Base-by-base conservation (phyloP, 2,888 invertebrate genomes). In the Chaitophorus viminalis region DNA sequence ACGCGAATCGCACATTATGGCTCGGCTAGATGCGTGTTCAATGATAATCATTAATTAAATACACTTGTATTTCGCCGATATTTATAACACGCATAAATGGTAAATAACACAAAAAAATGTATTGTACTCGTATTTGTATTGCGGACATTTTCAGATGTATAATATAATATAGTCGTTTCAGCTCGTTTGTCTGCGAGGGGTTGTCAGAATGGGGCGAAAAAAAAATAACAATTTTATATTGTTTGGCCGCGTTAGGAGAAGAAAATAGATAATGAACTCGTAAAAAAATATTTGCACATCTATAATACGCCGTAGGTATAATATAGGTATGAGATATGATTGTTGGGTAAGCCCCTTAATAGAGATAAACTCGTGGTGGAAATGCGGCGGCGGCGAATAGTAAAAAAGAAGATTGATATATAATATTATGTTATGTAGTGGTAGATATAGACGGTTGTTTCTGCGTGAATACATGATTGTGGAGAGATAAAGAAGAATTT, bases 371-470 rank as follows among this genome's bases (percentile, higher is more conserved):
- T 39, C 33, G 68, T n/a, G 25, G 60, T 5, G 6, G 25, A 70
- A 31, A 29, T 70, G 46, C 68, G 25, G 81, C 36, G n/a, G 46
- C 17, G n/a, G 29, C 29, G 65, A 25, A 11, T 52, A n/a, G 25
- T 60, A 81, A 81, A 81, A 78, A 65, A 65, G 60, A 79, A 79
- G 65, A 68, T 60, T n/a, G 36, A 65, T 39, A 65, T 65, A 36
- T 36, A n/a, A 17, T 25, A 25, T 36, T 60, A 60, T 36, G 36
- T 60, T 60, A 79, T 11, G n/a, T n/a, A n/a, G n/a, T n/a, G n/a
- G 6, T 33, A 60, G 17, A 21, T 6, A 9, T 29, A 60, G 68
- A 68, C 68, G 29, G 78, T 78, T 65, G 36, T n/a, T n/a, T n/a
- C n/a, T 39, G 65, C 4, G 68, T 29, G 81, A 29, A 29, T 68